A percentile compares a stretch with the other conserved stretches of the same genome.
phyloP scores from a whole-genome alignment of 2,113 vertebrate genomes.

The Phycodurus eques region DNA sequence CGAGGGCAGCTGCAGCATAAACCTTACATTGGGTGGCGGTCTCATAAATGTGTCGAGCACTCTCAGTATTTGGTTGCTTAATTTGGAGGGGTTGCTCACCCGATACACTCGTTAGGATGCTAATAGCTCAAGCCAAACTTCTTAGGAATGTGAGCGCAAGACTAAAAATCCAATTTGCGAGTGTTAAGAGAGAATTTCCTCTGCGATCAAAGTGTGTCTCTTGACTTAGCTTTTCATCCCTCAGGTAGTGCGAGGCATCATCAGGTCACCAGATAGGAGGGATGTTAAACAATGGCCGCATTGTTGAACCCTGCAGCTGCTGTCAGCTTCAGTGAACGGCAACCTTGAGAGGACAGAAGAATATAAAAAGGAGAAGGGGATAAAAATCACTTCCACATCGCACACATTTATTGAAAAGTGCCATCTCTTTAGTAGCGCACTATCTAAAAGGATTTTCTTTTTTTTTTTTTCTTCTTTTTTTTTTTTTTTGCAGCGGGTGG shows the following conservation, averaged over 20 bases:
- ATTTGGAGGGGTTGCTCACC: conserved; percentile 8
- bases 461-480: background rate
- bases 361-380: conserved; percentile 16
- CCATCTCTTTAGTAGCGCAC: background rate
- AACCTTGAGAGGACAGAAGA: conserved; percentile 34
- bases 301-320: conserved; percentile 47
- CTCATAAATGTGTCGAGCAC: background rate
- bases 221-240: conserved; percentile 35
- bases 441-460: background rate
- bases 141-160: conserved; percentile 50
- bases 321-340: conserved; percentile 57
- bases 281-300: conserved; percentile 53
- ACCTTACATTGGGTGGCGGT: background rate
- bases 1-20: background rate
- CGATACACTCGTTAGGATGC: conserved; percentile 55
- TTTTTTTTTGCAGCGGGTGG: background rate
- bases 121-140: conserved; percentile 64
- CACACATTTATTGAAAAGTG: conserved; percentile 1
- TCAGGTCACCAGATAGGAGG: conserved; percentile 43
- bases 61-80: background rate
- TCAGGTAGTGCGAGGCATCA: conserved; percentile 43
- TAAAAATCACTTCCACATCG: conserved; percentile 15
- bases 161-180: conserved; percentile 35
- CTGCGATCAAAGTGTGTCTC: conserved; percentile 36
- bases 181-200: conserved; percentile 16